These are phyloP conservation scores for Ditylenchus weischeri DNA, from an alignment of 2,888 invertebrate species.

Conservation along the genomic window DNA sequence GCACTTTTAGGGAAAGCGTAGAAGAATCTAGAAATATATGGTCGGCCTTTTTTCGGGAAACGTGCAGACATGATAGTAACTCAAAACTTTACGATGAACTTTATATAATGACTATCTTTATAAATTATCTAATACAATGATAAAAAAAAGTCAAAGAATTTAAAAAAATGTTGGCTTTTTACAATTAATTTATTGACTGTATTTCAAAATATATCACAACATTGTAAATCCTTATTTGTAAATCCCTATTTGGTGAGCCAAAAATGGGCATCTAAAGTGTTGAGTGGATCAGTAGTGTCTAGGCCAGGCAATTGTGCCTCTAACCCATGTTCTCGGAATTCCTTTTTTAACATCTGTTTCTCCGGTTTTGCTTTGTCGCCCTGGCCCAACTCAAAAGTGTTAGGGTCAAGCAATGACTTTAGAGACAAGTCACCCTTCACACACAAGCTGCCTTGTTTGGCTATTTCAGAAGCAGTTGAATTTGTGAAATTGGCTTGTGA, in stretches of 20 bases:
- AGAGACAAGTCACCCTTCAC: too few relatives aligned
- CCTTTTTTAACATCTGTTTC: neutral
- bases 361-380: slow-evolving; percentile 1
- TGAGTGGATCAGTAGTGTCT: slow-evolving; percentile 8
- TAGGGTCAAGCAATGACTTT: neutral
- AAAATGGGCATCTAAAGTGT: slow-evolving; percentile 4
- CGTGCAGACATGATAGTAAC: too few relatives aligned
- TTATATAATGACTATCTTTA: too few relatives aligned
- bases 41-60: too few relatives aligned
- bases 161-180: too few relatives aligned
- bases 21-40: too few relatives aligned
- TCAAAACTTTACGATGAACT: too few relatives aligned
- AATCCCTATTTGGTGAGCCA: neutral
- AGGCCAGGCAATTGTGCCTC: slow-evolving; percentile 4
- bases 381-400: neutral
- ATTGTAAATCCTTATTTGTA: neutral
- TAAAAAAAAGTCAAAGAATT: too few relatives aligned
- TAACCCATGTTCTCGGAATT: slow-evolving; percentile 1
- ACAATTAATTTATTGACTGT: too few relatives aligned
- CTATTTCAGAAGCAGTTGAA: neutral
- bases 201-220: too few relatives aligned
- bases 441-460: neutral
- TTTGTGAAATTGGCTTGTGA: neutral
- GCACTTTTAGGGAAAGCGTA: too few relatives aligned
- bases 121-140: too few relatives aligned